Evolutionary conservation across 2,113 vertebrate genomes (phyloP).

Genomic region (Nettapus auritus): DNA sequence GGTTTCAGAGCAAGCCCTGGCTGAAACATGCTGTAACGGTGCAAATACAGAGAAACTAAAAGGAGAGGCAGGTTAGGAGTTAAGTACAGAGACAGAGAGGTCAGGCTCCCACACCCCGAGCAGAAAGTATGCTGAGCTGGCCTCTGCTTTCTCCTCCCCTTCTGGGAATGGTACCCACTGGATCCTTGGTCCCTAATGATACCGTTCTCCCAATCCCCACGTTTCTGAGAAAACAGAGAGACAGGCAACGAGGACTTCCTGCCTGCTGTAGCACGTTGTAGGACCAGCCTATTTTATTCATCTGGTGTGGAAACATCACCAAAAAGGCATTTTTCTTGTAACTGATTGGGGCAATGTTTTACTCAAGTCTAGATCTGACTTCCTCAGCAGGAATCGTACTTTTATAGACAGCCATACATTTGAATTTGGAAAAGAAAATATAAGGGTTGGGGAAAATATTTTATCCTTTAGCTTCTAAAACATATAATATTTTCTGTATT

Average conservation of each 20-base stretch:
- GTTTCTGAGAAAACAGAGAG: background rate
- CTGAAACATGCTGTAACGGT: background rate
- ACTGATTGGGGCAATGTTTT: background rate
- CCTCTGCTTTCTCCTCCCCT: background rate
- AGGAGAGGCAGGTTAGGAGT: background rate
- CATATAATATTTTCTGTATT: slow-evolving; percentile 14
- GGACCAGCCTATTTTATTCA: background rate
- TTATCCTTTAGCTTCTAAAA: background rate
- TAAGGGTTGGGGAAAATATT: background rate
- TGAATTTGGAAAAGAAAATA: background rate
- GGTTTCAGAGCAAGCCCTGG: background rate
- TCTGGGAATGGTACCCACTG: accelerated
- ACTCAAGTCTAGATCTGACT: background rate
- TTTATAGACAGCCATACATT: background rate
- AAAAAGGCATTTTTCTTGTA: background rate
- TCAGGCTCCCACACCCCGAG: background rate
- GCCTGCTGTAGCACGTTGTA: accelerated
- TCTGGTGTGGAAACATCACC: background rate
- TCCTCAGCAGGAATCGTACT: background rate
- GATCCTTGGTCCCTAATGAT: accelerated
- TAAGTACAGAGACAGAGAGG: background rate
- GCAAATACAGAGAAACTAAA: background rate
- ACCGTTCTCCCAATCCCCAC: background rate
- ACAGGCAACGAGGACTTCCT: background rate
- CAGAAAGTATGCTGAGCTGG: background rate